Evolutionary conservation across 2,888 invertebrate species (phyloP).

Genomic region (Pardosa pseudoannulata): DNA sequence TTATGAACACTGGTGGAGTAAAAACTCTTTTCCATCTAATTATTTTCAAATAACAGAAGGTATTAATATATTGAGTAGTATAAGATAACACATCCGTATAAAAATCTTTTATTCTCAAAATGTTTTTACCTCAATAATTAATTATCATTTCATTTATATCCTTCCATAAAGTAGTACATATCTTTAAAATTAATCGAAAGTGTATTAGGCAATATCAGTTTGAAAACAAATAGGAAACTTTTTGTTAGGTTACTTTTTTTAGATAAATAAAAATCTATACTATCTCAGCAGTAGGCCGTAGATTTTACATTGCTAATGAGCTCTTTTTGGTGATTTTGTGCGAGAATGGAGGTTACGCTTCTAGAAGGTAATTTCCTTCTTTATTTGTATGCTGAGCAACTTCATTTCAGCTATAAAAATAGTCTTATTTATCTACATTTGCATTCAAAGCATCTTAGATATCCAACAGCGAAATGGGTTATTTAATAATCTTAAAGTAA

Average conservation of each 20-base stretch:
- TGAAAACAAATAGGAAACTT: constrained; percentile 28
- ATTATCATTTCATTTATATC: constrained; percentile 40
- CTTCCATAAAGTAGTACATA: constrained; percentile 3
- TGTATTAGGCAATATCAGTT: constrained; percentile 23
- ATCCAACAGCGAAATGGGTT: not conserved
- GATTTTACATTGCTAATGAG: constrained; percentile 42
- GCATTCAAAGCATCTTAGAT: not conserved
- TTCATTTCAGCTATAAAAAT: not conserved
- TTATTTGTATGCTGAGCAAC: not conserved
- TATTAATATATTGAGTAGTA: constrained; percentile 35
- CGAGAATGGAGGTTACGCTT: constrained; percentile 5
- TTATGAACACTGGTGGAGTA: no score
- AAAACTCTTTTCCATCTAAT: constrained; percentile 25
- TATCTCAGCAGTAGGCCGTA: not conserved
- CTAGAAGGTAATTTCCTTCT: constrained; percentile 21
- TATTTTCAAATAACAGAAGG: constrained; percentile 59
- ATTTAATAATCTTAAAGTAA: no score
- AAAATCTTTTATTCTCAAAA: constrained; percentile 1
- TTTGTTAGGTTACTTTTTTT: constrained; percentile 24
- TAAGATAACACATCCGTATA: not conserved
- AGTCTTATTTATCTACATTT: constrained; percentile 17
- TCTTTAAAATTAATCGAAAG: constrained; percentile 48
- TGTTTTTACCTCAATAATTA: constrained; percentile 42
- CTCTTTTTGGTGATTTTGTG: constrained; percentile 15
- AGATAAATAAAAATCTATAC: constrained; percentile 4